A percentile compares a stretch with the other conserved stretches of the same genome.
phyloP scores from a whole-genome alignment of 2,797 vertebrate species.

The Clamator glandarius region DNA sequence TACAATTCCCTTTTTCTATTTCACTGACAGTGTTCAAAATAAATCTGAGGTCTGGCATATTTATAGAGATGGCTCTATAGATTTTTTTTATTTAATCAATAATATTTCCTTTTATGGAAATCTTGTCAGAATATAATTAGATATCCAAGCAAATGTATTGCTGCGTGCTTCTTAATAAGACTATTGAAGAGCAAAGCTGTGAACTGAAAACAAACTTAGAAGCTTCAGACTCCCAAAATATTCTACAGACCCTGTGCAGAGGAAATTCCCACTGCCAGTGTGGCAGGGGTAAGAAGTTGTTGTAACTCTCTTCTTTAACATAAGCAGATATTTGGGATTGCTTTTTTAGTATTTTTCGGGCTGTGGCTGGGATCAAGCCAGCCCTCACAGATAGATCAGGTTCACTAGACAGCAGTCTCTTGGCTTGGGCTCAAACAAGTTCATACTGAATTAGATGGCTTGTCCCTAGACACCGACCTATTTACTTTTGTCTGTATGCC shows the following conservation, averaged over 20 bases:
- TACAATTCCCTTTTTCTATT: not conserved
- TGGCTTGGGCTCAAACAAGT: not conserved
- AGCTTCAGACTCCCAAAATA: slow-evolving; percentile 3
- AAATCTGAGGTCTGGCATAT: not conserved
- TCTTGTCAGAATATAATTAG: not conserved
- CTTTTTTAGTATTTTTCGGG: not conserved
- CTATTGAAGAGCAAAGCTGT: not conserved
- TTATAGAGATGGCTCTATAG: not conserved
- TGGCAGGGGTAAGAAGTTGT: not conserved
- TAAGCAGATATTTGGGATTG: not conserved
- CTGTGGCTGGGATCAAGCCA: not conserved
- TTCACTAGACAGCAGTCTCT: not conserved
- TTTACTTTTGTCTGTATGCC: not conserved
- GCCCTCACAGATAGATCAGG: not conserved
- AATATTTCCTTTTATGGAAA: slow-evolving; percentile 2
- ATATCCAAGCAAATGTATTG: not conserved
- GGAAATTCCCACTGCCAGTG: not conserved
- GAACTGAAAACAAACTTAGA: not conserved
- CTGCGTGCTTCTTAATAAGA: not conserved
- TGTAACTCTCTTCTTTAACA: not conserved
- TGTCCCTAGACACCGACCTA: not conserved
- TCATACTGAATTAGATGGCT: not conserved
- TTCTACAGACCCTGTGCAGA: not conserved
- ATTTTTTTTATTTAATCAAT: slow-evolving; percentile 7
- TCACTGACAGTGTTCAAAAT: not conserved